Conservation (phyloP, 2,888 invertebrate species). For the Clitarchus hookeri region DNA sequence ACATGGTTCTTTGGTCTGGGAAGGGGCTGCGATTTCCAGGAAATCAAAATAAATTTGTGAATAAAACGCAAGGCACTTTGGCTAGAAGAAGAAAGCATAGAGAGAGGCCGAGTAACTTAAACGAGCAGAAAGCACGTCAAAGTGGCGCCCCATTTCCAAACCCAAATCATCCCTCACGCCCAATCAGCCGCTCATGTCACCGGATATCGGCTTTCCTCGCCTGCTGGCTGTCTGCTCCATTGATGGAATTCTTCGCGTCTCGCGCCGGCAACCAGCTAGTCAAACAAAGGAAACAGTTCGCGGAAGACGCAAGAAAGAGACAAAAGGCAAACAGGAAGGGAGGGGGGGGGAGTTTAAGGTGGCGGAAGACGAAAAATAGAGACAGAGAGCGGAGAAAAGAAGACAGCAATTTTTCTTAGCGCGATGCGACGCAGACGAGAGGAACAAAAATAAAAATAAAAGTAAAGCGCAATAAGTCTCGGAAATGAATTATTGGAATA, state of each 20-base stretch:
- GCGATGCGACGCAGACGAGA: not conserved
- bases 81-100: too few relatives aligned
- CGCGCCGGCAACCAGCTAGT: not conserved
- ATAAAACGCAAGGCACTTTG: too few relatives aligned
- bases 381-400: not conserved
- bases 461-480: not conserved
- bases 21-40: too few relatives aligned
- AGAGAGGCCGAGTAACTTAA: not conserved
- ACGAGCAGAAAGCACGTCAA: not conserved
- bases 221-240: not conserved
- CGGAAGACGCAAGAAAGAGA: not conserved
- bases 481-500: constrained; percentile 1
- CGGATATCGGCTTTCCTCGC: not conserved
- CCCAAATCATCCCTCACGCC: constrained; percentile 1
- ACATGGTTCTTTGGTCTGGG: too few relatives aligned
- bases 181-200: not conserved
- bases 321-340: not conserved
- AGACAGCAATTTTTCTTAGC: not conserved
- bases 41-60: too few relatives aligned
- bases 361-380: not conserved
- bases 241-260: not conserved
- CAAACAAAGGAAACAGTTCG: not conserved
- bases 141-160: not conserved
- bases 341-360: not conserved
- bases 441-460: not conserved